Conservation (phyloP, 2,113 vertebrate species). For the Turdus rufiventris region DNA sequence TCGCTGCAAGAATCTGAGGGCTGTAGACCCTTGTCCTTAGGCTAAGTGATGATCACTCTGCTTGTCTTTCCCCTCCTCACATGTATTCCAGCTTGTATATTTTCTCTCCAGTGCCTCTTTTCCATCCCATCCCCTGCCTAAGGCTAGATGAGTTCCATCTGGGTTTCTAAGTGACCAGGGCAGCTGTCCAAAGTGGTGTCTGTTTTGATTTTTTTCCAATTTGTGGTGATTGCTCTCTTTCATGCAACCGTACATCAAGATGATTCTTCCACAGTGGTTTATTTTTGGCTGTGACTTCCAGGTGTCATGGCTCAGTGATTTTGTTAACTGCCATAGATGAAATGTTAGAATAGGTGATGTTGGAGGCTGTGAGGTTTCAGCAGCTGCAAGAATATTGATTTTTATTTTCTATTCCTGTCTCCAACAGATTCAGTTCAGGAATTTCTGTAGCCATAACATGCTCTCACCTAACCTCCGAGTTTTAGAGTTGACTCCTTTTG, state of each 20-base stretch:
- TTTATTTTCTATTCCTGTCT: neutral
- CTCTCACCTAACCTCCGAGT: neutral
- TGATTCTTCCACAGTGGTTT: neutral
- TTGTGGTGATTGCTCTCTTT: constrained; percentile 42
- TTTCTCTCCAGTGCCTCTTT: neutral
- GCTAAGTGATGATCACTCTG: constrained; percentile 16
- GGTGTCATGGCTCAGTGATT: neutral
- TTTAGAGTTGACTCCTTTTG: neutral
- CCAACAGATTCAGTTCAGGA: neutral
- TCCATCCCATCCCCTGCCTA: neutral
- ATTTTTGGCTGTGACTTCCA: neutral
- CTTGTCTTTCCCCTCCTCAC: neutral
- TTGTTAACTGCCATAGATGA: neutral
- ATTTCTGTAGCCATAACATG: neutral
- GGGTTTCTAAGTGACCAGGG: constrained; percentile 13
- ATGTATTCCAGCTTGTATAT: neutral
- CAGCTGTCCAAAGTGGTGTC: constrained; percentile 23
- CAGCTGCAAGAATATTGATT: neutral
- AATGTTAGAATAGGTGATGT: neutral
- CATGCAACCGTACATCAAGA: neutral
- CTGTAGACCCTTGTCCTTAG: neutral
- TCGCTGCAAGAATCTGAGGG: neutral
- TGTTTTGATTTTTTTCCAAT: constrained; percentile 32
- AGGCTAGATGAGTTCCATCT: constrained; percentile 48
- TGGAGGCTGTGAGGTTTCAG: neutral